These are phyloP conservation scores for Oeneis ivallda DNA, from an alignment of 2,888 invertebrate genomes.

Conservation along the genomic window DNA sequence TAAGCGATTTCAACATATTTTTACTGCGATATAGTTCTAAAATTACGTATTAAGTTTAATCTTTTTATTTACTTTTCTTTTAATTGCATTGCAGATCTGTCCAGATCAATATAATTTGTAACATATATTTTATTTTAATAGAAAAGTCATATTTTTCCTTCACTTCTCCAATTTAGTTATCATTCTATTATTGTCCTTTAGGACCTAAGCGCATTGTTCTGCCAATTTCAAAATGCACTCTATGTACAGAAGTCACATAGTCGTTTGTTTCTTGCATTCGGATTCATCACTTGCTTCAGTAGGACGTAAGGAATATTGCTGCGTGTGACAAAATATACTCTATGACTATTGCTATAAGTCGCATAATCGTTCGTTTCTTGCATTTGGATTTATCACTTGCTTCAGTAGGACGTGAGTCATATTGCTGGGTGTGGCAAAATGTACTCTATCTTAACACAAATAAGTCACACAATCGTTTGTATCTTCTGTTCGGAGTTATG, in stretches of 20 bases:
- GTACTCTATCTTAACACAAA: background rate
- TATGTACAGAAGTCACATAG: background rate
- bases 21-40: slow-evolving; percentile 8
- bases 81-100: background rate
- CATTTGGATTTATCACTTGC: too few species aligned
- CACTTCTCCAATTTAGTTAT: background rate
- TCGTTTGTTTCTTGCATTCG: too few species aligned
- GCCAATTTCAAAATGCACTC: background rate
- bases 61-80: background rate
- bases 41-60: background rate
- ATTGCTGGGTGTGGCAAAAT: background rate
- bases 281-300: too few species aligned
- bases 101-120: background rate
- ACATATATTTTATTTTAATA: background rate
- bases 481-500: background rate
- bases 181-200: background rate
- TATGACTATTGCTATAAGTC: background rate
- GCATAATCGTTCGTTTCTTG: background rate
- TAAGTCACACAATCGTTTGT: background rate
- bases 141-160: background rate
- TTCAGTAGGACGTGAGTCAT: background rate
- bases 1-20: background rate
- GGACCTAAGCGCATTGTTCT: background rate
- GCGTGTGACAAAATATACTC: background rate
- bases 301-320: background rate